Conservation (phyloP, 1,140 invertebrate genomes). For the Drosophila hydei region DNA sequence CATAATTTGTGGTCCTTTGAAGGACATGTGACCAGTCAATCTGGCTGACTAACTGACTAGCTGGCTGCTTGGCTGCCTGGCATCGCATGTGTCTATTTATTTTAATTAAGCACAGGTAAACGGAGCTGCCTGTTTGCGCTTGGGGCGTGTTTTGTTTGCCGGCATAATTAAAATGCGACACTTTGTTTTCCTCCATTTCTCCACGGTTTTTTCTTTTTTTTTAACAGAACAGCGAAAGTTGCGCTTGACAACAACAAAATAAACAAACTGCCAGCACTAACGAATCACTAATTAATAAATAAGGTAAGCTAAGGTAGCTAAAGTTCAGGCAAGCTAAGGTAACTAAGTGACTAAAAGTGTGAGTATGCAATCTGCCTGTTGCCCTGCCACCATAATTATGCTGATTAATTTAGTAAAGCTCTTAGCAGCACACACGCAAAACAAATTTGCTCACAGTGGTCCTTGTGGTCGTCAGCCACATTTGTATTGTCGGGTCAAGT, state of each 20-base stretch:
- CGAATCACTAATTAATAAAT: constrained; percentile 77
- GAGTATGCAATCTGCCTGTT: constrained; percentile 22
- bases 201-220: constrained; percentile 20
- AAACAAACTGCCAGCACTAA: constrained; percentile 56
- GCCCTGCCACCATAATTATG: constrained; percentile 67
- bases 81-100: constrained; percentile 72
- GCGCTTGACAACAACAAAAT: constrained; percentile 22
- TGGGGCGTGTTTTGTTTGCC: constrained; percentile 46
- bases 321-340: background rate
- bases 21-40: constrained; percentile 57
- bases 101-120: constrained; percentile 79
- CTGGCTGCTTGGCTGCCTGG: background rate
- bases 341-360: background rate
- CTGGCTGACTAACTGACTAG: background rate
- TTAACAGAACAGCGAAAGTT: constrained; percentile 28
- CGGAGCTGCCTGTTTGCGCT: constrained; percentile 47
- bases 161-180: constrained; percentile 67
- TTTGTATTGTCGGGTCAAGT: constrained; percentile 35
- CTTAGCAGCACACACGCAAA: constrained; percentile 33
- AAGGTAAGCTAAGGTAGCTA: constrained; percentile 37
- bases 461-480: constrained; percentile 24
- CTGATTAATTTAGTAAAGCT: constrained; percentile 71
- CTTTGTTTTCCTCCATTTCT: constrained; percentile 50
- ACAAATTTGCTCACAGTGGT: constrained; percentile 23
- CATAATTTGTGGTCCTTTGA: constrained; percentile 45